Conservation (phyloP, 2,888 invertebrate genomes). For the Tinea semifulvella region DNA sequence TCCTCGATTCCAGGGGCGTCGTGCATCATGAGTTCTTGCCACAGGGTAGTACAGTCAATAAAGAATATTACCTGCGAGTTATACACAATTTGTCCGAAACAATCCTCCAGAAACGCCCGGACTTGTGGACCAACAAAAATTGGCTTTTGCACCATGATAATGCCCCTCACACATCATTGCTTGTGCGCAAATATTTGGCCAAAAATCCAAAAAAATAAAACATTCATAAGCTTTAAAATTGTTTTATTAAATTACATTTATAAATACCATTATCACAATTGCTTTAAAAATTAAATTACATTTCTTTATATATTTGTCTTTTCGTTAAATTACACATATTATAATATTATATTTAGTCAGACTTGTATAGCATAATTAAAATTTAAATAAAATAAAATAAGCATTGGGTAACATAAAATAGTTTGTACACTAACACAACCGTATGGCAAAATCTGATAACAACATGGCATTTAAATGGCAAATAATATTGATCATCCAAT, state of each 20-base stretch:
- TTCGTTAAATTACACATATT: neutral
- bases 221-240: too few relatives aligned
- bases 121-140: too few relatives aligned
- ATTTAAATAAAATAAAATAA: conserved; percentile 36
- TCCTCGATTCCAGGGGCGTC: too few relatives aligned
- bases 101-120: too few relatives aligned
- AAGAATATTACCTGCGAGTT: too few relatives aligned
- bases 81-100: too few relatives aligned
- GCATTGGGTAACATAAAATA: conserved; percentile 47
- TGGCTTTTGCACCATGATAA: too few relatives aligned
- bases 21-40: too few relatives aligned
- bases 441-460: conserved; percentile 46
- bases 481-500: too few relatives aligned
- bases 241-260: conserved; percentile 19
- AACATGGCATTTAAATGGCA: conserved; percentile 39
- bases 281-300: neutral
- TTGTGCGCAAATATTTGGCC: too few relatives aligned
- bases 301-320: neutral
- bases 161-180: too few relatives aligned
- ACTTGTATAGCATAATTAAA: conserved; percentile 50
- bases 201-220: neutral
- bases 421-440: conserved; percentile 61
- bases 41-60: too few relatives aligned
- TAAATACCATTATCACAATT: conserved; percentile 62
- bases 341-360: conserved; percentile 43